A percentile compares a stretch with the other conserved stretches of the same genome.
phyloP scores from a whole-genome alignment of 2,113 vertebrate genomes.

The Cepphus grylle region DNA sequence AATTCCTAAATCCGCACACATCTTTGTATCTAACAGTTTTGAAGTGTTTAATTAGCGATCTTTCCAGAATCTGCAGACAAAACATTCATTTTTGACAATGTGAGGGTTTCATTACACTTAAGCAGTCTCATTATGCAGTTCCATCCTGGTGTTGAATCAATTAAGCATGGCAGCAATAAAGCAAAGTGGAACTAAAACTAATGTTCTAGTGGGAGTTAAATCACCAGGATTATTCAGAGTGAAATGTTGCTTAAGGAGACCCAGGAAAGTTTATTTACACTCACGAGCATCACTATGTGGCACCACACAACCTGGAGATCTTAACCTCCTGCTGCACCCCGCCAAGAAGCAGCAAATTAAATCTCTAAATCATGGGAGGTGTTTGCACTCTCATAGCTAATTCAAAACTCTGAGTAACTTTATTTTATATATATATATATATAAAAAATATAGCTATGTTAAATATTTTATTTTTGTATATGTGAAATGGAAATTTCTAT shows the following conservation, averaged over 20 bases:
- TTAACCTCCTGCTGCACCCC: background rate
- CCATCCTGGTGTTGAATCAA: conserved; percentile 41
- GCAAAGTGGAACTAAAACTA: conserved; percentile 40
- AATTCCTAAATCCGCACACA: background rate
- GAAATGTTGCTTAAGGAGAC: conserved; percentile 19
- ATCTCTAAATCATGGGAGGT: background rate
- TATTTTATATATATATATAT: background rate
- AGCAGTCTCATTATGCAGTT: conserved; percentile 34
- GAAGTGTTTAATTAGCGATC: background rate
- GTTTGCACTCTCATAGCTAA: background rate
- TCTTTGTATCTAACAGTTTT: background rate
- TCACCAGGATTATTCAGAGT: conserved; percentile 16
- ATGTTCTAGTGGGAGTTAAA: conserved; percentile 24
- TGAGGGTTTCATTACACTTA: background rate
- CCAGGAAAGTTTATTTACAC: background rate
- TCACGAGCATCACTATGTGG: background rate
- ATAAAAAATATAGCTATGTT: background rate
- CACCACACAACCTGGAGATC: background rate
- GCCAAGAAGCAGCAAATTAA: background rate
- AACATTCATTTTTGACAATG: background rate
- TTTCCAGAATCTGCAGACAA: conserved; percentile 3
- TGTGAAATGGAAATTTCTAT: background rate
- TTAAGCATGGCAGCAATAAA: conserved; percentile 10
- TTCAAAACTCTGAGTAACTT: background rate
- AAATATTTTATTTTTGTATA: background rate